phyloP scores from a whole-genome alignment of 2,888 invertebrate species.

The Dexiosoma caninum region DNA sequence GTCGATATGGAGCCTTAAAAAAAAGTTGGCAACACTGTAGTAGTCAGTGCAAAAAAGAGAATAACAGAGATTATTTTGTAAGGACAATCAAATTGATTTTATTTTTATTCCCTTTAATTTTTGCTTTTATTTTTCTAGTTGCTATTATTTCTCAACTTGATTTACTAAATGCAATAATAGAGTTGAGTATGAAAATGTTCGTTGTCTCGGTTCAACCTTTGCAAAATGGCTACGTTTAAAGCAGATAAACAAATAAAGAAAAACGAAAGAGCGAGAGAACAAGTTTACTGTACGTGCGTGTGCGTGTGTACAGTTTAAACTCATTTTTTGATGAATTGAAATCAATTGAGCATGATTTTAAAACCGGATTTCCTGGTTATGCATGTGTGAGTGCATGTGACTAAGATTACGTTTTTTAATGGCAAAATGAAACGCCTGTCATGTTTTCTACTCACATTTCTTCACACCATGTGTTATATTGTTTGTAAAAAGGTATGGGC shows the following conservation, averaged over 20 bases:
- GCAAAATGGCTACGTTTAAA: neutral
- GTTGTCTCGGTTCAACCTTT: slow-evolving; percentile 44
- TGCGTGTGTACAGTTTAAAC: slow-evolving; percentile 30
- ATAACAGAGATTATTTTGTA: slow-evolving; percentile 55
- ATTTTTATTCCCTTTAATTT: slow-evolving; percentile 10
- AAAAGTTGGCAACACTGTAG: no score
- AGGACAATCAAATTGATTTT: slow-evolving; percentile 40
- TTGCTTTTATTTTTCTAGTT: neutral
- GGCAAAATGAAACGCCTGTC: slow-evolving; percentile 55
- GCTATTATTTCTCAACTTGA: no score
- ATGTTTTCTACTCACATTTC: slow-evolving; percentile 40
- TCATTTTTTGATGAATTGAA: slow-evolving; percentile 35
- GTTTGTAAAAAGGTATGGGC: neutral
- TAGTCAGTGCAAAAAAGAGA: slow-evolving; percentile 58
- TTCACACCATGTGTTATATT: neutral
- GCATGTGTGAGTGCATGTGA: slow-evolving; percentile 38
- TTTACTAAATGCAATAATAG: slow-evolving; percentile 51
- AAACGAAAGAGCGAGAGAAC: neutral
- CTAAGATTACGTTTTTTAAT: slow-evolving; percentile 37
- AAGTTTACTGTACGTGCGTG: neutral
- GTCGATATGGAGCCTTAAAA: no score
- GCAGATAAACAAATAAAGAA: neutral
- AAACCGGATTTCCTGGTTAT: slow-evolving; percentile 50
- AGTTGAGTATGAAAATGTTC: slow-evolving; percentile 13
- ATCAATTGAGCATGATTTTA: slow-evolving; percentile 51